Evolutionary conservation across 2,797 vertebrate species (phyloP).

Genomic region (Enteromius thamalakanensis): DNA sequence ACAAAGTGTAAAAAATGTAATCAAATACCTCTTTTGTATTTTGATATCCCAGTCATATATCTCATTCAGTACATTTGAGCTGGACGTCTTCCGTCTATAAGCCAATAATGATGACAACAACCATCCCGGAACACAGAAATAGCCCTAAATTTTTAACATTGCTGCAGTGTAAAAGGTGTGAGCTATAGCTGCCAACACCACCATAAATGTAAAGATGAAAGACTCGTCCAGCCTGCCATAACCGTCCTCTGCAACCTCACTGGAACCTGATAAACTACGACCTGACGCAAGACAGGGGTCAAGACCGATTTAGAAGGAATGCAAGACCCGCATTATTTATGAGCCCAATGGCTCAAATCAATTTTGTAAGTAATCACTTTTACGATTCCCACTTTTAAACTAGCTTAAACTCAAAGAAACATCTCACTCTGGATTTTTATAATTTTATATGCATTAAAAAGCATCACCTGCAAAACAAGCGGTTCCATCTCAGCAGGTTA

Average conservation of each 20-base stretch:
- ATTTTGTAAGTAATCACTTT: neutral
- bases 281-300: slow-evolving; percentile 23
- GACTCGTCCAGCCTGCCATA: slow-evolving; percentile 19
- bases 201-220: slow-evolving; percentile 58
- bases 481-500: slow-evolving; percentile 12
- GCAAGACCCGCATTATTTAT: neutral
- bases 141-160: slow-evolving; percentile 75
- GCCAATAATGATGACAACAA: slow-evolving; percentile 53
- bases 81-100: slow-evolving; percentile 43
- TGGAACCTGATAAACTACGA: slow-evolving; percentile 40
- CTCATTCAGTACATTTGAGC: neutral
- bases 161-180: slow-evolving; percentile 78
- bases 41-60: neutral
- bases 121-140: slow-evolving; percentile 46
- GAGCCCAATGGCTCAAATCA: neutral
- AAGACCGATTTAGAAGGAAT: slow-evolving; percentile 31
- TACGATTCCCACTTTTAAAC: neutral
- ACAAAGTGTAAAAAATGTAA: neutral
- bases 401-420: neutral
- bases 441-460: neutral
- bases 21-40: neutral
- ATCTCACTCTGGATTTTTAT: neutral
- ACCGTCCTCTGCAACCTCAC: slow-evolving; percentile 47
- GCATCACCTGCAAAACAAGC: slow-evolving; percentile 26
- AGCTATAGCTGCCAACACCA: slow-evolving; percentile 60